phyloP scores from a whole-genome alignment of 2,113 vertebrate genomes.

The human region DNA sequence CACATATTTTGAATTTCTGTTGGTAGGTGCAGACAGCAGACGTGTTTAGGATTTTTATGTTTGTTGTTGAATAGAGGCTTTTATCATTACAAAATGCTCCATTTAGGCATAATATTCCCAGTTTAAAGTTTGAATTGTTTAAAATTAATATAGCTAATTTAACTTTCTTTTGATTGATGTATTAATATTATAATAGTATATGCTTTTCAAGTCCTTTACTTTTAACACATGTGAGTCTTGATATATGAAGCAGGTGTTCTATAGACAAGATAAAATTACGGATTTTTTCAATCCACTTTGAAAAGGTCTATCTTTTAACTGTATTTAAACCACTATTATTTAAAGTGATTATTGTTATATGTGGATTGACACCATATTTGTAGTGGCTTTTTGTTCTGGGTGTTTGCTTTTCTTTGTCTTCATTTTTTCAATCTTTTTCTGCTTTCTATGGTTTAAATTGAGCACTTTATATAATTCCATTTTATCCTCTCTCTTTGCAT shows the following conservation, averaged over 20 bases:
- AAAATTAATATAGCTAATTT: background rate
- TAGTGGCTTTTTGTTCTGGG: background rate
- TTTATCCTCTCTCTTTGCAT: background rate
- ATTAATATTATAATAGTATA: background rate
- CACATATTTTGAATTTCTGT: background rate
- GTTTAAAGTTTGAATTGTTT: background rate
- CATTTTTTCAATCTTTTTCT: background rate
- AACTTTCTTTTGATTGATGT: background rate
- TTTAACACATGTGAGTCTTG: background rate
- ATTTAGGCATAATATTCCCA: background rate
- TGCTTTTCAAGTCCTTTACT: background rate
- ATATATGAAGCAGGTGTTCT: background rate
- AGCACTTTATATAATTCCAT: background rate
- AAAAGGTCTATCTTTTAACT: background rate
- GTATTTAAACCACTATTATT: background rate
- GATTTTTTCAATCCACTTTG: background rate
- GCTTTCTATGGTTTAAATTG: background rate
- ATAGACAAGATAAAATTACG: background rate
- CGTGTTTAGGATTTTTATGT: background rate
- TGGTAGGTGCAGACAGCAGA: background rate
- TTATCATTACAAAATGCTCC: background rate
- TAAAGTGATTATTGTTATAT: background rate
- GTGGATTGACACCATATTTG: background rate
- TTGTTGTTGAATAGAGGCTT: background rate
- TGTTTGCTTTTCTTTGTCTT: background rate